A percentile compares a stretch with the other conserved stretches of the same genome.
Conservation (phyloP, 53 echinoderm and acorn worm genomes). For the Antedon mediterranea region DNA sequence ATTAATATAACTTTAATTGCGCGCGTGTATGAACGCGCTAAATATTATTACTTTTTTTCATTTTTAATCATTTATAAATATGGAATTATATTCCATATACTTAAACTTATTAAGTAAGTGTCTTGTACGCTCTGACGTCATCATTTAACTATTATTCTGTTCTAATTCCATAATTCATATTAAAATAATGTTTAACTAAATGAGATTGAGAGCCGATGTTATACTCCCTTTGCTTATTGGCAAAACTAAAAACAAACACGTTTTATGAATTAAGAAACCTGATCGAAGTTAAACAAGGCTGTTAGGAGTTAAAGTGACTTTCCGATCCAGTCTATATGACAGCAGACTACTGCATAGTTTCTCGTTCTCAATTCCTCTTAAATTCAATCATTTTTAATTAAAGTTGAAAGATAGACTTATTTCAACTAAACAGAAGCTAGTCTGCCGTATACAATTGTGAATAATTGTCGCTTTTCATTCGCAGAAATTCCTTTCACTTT, state of each 20-base stretch:
- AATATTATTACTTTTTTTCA: too few relatives aligned
- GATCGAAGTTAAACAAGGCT: neutral
- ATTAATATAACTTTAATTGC: too few relatives aligned
- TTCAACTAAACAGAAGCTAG: neutral
- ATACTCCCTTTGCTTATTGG: too few relatives aligned
- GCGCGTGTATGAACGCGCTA: too few relatives aligned
- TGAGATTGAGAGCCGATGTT: too few relatives aligned
- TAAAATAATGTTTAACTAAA: too few relatives aligned
- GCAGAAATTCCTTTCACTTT: neutral
- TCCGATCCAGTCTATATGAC: neutral
- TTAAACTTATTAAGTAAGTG: too few relatives aligned
- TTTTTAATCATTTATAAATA: too few relatives aligned
- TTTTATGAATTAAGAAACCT: neutral
- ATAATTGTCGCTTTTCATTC: neutral
- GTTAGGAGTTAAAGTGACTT: neutral
- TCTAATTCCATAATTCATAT: too few relatives aligned
- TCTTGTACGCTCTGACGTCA: too few relatives aligned
- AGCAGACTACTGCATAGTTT: neutral
- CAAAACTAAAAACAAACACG: neutral
- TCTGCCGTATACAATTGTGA: neutral
- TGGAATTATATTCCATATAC: too few relatives aligned
- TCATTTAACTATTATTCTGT: too few relatives aligned
- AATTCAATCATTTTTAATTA: slow-evolving; percentile 1
- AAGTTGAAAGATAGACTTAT: neutral
- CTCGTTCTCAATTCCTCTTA: neutral